phyloP scores from a whole-genome alignment of 2,797 vertebrate genomes.

The Sitta carolinensis region DNA sequence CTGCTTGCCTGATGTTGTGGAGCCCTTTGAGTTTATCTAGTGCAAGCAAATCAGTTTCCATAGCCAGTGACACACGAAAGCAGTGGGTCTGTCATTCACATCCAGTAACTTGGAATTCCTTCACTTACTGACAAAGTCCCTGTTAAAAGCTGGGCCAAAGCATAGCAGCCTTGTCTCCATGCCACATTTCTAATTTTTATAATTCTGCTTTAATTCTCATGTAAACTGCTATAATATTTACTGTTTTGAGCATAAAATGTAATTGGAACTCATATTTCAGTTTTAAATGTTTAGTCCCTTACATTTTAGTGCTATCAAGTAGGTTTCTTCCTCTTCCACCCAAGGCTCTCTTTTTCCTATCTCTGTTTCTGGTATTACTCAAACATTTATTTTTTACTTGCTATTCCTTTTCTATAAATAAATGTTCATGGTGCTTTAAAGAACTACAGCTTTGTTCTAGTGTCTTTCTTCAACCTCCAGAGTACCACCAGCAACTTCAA shows the following conservation, averaged over 20 bases:
- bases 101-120: not conserved
- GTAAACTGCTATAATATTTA: constrained; percentile 27
- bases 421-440: not conserved
- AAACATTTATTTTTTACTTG: not conserved
- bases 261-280: constrained; percentile 24
- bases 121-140: not conserved
- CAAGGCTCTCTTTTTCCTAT: constrained; percentile 1
- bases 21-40: not conserved
- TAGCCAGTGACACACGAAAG: not conserved
- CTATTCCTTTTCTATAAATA: not conserved
- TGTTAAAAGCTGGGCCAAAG: not conserved
- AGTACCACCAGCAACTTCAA: not conserved
- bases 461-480: not conserved
- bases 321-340: not conserved
- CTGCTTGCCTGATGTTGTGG: not conserved
- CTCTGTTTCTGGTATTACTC: not conserved
- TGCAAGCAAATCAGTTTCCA: not conserved
- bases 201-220: not conserved
- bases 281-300: constrained; percentile 14
- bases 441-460: not conserved
- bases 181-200: not conserved
- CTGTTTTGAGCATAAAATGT: constrained; percentile 33
- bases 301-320: not conserved
- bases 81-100: not conserved
- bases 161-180: not conserved